Conservation (phyloP, 2,888 invertebrate species). For the Machimus rusticus region DNA sequence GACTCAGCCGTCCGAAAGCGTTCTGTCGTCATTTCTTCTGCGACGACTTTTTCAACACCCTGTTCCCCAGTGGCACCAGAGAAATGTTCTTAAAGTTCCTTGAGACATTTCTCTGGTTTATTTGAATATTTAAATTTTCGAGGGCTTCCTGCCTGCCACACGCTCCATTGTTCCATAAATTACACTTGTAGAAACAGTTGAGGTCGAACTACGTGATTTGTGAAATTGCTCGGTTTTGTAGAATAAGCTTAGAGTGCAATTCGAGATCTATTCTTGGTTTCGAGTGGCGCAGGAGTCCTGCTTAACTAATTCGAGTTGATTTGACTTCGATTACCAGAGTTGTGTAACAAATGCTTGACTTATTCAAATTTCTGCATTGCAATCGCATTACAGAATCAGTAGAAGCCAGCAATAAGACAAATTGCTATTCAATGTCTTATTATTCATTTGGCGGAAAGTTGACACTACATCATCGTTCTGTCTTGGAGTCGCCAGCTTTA, state of each 20-base stretch:
- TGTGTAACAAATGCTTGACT: background rate
- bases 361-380: background rate
- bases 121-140: background rate
- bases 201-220: background rate
- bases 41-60: background rate
- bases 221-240: background rate
- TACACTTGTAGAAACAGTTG: background rate
- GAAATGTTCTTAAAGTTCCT: background rate
- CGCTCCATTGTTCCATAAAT: background rate
- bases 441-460: background rate
- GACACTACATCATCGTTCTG: no score
- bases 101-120: background rate
- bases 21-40: constrained; percentile 2
- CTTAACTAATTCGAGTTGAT: background rate
- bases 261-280: background rate
- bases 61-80: background rate
- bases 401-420: background rate
- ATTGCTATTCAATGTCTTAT: background rate
- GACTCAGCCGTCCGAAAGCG: constrained; percentile 19
- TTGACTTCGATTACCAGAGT: background rate
- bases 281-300: background rate
- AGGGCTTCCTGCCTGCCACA: background rate
- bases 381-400: background rate
- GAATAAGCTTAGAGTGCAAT: background rate
- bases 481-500: no score